phyloP scores from a whole-genome alignment of 1,140 invertebrate genomes.

The Periplaneta americana region DNA sequence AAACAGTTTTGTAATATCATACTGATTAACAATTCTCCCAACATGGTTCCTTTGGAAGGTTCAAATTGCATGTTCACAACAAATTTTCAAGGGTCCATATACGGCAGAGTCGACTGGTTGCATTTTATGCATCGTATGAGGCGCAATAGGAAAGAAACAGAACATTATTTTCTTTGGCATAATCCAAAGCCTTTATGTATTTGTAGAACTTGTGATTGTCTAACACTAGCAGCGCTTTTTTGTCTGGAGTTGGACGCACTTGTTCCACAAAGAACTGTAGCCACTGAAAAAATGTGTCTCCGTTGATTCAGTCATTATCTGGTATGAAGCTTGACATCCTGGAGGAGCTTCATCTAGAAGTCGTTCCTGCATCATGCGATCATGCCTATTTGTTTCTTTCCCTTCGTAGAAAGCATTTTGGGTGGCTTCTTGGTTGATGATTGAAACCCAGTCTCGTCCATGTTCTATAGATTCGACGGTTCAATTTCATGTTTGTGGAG shows the following conservation, averaged over 20 bases:
- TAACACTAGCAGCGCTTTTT: constrained; percentile 26
- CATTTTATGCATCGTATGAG: constrained; percentile 40
- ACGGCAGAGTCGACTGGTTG: constrained; percentile 43
- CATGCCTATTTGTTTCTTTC: constrained; percentile 27
- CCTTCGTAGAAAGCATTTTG: constrained; percentile 31
- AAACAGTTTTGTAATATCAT: neutral
- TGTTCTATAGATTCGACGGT: constrained; percentile 30
- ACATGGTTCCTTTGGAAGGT: constrained; percentile 26
- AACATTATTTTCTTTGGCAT: constrained; percentile 25
- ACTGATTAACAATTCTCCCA: no score
- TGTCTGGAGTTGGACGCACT: constrained; percentile 22
- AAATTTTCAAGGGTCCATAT: constrained; percentile 38
- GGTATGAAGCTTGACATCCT: constrained; percentile 20
- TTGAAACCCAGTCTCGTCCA: constrained; percentile 33
- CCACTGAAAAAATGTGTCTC: constrained; percentile 22
- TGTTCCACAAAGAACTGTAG: constrained; percentile 23
- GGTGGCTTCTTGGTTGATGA: constrained; percentile 30
- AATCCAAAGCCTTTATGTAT: constrained; percentile 23
- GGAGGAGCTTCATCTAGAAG: constrained; percentile 24
- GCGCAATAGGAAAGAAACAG: constrained; percentile 38
- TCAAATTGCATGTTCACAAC: constrained; percentile 25
- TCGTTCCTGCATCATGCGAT: constrained; percentile 22
- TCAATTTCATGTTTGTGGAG: constrained; percentile 9
- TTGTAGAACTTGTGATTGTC: constrained; percentile 29
- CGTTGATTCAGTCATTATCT: constrained; percentile 26